These are phyloP conservation scores for Andrena camellia DNA, from an alignment of 2,888 invertebrate genomes.

Conservation along the genomic window DNA sequence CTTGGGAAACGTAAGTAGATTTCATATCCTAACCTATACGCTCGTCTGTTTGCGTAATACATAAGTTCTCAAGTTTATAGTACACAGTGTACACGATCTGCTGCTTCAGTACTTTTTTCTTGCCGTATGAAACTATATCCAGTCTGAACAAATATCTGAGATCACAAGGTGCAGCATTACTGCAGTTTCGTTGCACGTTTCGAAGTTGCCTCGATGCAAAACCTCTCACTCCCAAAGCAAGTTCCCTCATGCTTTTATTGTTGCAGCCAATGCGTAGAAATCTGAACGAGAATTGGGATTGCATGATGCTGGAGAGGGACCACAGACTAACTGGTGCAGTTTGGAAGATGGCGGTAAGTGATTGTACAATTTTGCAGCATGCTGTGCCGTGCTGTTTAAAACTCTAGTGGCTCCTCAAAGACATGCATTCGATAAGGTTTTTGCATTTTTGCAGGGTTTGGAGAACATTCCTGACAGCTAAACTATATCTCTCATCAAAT, in stretches of 20 bases:
- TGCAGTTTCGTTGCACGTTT: too few species aligned
- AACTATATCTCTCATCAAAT: not conserved
- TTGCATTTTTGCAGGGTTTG: constrained; percentile 53
- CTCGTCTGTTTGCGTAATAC: constrained; percentile 2
- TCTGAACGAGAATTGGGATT: not conserved
- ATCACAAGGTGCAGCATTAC: too few species aligned
- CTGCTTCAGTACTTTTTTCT: too few species aligned
- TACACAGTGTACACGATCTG: not conserved
- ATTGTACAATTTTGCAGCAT: not conserved
- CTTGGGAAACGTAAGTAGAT: constrained; percentile 52
- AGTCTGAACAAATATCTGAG: too few species aligned
- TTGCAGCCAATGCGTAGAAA: constrained; percentile 53
- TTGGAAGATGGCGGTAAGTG: constrained; percentile 37
- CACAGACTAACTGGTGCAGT: not conserved
- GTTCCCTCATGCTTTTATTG: not conserved
- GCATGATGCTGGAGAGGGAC: constrained; percentile 43
- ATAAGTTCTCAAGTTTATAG: not conserved
- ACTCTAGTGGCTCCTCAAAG: not conserved
- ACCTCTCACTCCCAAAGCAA: too few species aligned
- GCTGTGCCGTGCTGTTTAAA: not conserved
- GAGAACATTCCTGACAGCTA: constrained; percentile 58
- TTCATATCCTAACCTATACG: constrained; percentile 50
- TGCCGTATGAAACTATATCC: too few species aligned
- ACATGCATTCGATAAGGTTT: not conserved
- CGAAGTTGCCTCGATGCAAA: too few species aligned